phyloP scores from a whole-genome alignment of 23 tunicate genomes.

The Ascidia mentula region DNA sequence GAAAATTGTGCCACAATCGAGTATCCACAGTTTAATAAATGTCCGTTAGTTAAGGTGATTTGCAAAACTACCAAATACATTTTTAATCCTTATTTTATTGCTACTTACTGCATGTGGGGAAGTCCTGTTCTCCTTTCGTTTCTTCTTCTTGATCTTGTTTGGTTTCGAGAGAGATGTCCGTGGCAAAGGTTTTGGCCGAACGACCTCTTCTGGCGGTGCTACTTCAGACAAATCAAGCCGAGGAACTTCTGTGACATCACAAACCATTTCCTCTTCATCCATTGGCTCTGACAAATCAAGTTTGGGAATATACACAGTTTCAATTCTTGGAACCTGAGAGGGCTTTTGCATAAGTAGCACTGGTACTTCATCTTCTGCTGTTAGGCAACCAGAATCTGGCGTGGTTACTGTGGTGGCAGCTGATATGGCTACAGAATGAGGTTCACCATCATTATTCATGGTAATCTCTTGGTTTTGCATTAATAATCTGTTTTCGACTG shows the following conservation, averaged over 20 bases:
- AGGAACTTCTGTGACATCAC: slow-evolving; percentile 17
- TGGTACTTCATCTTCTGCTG: slow-evolving; percentile 45
- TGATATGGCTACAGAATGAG: neutral
- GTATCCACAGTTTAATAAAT: too few species aligned
- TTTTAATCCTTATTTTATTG: too few species aligned
- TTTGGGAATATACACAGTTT: slow-evolving; percentile 55
- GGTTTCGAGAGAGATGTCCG: neutral
- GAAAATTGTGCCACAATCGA: too few species aligned
- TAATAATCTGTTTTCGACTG: neutral
- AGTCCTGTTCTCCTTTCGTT: slow-evolving; percentile 13
- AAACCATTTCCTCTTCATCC: slow-evolving; percentile 37
- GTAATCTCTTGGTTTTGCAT: neutral
- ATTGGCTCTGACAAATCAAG: slow-evolving; percentile 46
- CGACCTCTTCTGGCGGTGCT: slow-evolving; percentile 37
- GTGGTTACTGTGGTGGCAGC: slow-evolving; percentile 54
- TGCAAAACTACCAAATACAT: too few species aligned
- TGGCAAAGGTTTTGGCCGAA: slow-evolving; percentile 28
- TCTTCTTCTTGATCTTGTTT: slow-evolving; percentile 21
- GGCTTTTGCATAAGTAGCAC: neutral
- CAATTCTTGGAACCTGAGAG: neutral
- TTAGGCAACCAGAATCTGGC: slow-evolving; percentile 87
- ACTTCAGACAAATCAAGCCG: slow-evolving; percentile 67
- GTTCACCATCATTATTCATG: too few species aligned
- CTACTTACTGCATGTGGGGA: slow-evolving; percentile 34
- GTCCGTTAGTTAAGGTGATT: too few species aligned